phyloP scores from a whole-genome alignment of 2,888 invertebrate species.

The Zygogramma bicolorata region DNA sequence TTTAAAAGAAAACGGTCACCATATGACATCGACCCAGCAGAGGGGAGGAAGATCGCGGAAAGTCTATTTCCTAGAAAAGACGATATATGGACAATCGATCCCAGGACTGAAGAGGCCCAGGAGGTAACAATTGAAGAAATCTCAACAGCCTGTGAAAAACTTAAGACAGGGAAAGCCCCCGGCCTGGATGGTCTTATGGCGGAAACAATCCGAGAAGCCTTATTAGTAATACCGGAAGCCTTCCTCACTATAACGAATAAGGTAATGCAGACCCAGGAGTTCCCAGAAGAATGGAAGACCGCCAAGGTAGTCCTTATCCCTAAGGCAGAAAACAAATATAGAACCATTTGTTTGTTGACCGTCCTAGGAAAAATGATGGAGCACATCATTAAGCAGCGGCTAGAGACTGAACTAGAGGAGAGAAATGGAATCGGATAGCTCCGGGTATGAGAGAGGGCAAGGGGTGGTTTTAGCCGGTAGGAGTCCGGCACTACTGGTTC shows the following conservation, averaged over 20 bases:
- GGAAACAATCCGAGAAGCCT: too few relatives aligned
- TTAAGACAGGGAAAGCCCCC: neutral
- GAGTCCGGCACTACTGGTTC: neutral
- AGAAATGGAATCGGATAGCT: neutral
- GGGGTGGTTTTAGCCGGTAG: neutral
- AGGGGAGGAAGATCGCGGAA: neutral
- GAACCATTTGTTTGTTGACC: constrained; percentile 5
- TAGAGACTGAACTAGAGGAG: constrained; percentile 15
- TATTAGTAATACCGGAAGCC: neutral
- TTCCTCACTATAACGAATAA: neutral
- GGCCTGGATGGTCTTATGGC: too few relatives aligned
- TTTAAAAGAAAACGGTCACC: neutral
- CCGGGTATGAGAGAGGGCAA: neutral
- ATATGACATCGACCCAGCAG: neutral
- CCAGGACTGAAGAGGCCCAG: neutral
- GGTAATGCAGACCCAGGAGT: neutral
- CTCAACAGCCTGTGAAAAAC: neutral
- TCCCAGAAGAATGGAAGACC: neutral
- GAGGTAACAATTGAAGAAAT: neutral
- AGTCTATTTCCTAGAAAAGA: neutral
- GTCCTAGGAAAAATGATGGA: constrained; percentile 12
- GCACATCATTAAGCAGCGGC: constrained; percentile 11
- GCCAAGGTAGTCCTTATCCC: neutral
- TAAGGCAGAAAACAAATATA: neutral
- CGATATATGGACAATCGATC: neutral